These are phyloP conservation scores for Ataeniobius toweri DNA, from an alignment of 2,797 vertebrate species.

Conservation along the genomic window DNA sequence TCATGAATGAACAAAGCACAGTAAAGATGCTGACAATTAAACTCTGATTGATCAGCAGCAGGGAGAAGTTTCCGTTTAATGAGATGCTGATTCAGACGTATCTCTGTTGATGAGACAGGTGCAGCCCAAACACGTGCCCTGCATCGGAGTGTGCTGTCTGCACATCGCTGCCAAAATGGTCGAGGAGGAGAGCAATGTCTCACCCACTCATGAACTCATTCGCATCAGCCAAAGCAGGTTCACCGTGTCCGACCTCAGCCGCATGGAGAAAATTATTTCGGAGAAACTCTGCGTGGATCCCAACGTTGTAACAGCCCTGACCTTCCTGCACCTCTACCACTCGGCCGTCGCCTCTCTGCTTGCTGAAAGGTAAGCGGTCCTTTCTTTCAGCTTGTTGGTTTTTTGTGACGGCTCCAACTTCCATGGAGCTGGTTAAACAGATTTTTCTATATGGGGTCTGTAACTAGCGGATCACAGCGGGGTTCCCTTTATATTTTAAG, in stretches of 20 bases:
- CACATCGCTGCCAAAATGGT: slow-evolving; percentile 89
- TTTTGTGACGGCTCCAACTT: slow-evolving; percentile 27
- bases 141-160: slow-evolving; percentile 94
- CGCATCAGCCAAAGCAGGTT: slow-evolving; percentile 98
- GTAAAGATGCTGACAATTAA: neutral
- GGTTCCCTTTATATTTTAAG: slow-evolving; percentile 77
- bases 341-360: slow-evolving; percentile 84
- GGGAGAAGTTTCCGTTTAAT: slow-evolving; percentile 2
- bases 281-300: slow-evolving; percentile 94
- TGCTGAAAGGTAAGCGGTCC: slow-evolving; percentile 84
- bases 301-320: slow-evolving; percentile 95
- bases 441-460: slow-evolving; percentile 53
- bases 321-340: slow-evolving; percentile 95
- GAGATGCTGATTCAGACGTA: slow-evolving; percentile 22
- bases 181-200: slow-evolving; percentile 88
- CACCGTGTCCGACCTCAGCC: slow-evolving; percentile 92
- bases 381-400: neutral
- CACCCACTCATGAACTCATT: slow-evolving; percentile 90
- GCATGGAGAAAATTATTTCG: slow-evolving; percentile 97
- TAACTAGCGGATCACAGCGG: slow-evolving; percentile 50
- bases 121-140: slow-evolving; percentile 94
- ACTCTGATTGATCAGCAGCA: neutral
- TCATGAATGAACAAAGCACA: neutral
- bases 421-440: slow-evolving; percentile 36
- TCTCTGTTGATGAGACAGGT: slow-evolving; percentile 77